Base-by-base conservation (phyloP, 2,888 invertebrate genomes). In the Slavum lentiscoides region DNA sequence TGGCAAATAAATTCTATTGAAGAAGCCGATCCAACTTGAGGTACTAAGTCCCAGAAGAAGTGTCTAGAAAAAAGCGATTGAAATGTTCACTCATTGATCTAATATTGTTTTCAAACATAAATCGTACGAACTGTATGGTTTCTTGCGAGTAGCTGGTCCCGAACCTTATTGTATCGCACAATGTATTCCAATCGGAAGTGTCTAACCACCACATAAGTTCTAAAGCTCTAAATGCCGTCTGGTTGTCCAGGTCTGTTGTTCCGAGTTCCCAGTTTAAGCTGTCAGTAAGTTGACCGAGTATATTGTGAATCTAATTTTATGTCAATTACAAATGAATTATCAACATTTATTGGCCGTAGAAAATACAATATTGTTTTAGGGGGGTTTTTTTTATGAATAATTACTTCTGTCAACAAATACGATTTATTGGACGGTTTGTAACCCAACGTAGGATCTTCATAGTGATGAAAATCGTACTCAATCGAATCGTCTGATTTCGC, bases 121-220 rank as follows among this genome's bases (percentile, higher is more conserved):
- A 77, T 69, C 59, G 23, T 72, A 84, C 83, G 68, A 84, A 88
- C 88, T 87, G 89, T 39, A 91, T 90, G 0, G 93, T 93, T 86
- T 93, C 93, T 85, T 92, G 89, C 49, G 91, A 90, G 84, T 92
- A 92, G 83, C 92, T 92, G 5, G 93, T 93, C 0, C 93, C 92
- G 5, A 85, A 77, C 13, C 84, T 84, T 37, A 85, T 83, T 8
- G 83, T 82, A 23, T 85, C 85, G 82, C 87, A 88, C 0, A 87
- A 85, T 17, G 84, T 83, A 83, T 85, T 85, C 83, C 88, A 85
- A 83, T 87, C 87, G 13, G 84, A 84, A 58, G 85, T 84, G 74
- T 87, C 85, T 21, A 88, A 84, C 86, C 87, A 86, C 58, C 85
- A 85, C 82, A 88, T 86, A 82, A 88, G 86, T 82, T 87, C 86